phyloP scores from a whole-genome alignment of 2,797 vertebrate species.

The Bradypodion ventrale region DNA sequence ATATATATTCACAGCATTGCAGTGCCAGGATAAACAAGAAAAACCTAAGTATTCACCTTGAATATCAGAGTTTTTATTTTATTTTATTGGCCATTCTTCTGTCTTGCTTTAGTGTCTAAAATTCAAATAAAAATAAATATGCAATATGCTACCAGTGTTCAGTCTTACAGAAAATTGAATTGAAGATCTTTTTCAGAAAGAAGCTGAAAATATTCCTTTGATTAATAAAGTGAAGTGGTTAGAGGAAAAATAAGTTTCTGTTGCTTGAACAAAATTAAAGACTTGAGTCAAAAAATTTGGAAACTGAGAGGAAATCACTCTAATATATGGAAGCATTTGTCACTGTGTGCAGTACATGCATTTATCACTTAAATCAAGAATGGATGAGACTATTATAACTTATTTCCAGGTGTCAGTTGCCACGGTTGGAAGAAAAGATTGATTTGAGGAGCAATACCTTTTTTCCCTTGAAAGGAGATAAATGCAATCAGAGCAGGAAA shows the following conservation, averaged over 20 bases:
- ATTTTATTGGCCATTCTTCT: background rate
- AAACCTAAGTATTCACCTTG: background rate
- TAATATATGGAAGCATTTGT: slow-evolving; percentile 54
- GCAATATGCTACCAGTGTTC: background rate
- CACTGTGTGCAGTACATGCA: slow-evolving; percentile 51
- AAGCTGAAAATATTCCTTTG: background rate
- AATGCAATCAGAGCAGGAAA: slow-evolving; percentile 67
- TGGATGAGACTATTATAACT: slow-evolving; percentile 65
- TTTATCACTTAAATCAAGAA: slow-evolving; percentile 64
- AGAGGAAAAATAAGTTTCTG: background rate
- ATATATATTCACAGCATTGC: background rate
- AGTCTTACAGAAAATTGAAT: slow-evolving; percentile 7
- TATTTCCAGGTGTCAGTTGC: slow-evolving; percentile 69
- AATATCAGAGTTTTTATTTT: background rate
- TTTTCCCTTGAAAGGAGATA: slow-evolving; percentile 63
- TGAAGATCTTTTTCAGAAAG: background rate
- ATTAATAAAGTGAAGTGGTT: slow-evolving; percentile 20
- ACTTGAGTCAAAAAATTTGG: slow-evolving; percentile 43
- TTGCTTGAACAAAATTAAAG: slow-evolving; percentile 6
- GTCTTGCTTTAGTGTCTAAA: background rate
- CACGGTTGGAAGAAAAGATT: slow-evolving; percentile 62
- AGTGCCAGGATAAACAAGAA: background rate
- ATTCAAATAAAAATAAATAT: slow-evolving; percentile 15
- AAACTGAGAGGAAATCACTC: slow-evolving; percentile 48
- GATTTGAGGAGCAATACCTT: slow-evolving; percentile 68